Evolutionary conservation across 2,888 invertebrate species (phyloP).

Genomic region (Ichneumoninae sp.): DNA sequence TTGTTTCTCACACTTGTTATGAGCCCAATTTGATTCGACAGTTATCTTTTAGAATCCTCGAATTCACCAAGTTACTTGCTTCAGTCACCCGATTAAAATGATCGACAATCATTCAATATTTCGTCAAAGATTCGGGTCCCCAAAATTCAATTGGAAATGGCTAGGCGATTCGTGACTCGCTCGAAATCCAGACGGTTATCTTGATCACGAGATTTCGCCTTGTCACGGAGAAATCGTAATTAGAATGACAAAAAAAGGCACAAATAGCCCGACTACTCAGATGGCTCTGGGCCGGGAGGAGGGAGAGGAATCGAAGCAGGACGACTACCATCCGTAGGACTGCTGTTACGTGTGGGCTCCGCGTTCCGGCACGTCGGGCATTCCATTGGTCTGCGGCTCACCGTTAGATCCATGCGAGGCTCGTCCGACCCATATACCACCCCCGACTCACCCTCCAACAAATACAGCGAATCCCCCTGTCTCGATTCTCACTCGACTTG

Average conservation of each 20-base stretch:
- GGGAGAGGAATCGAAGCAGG: conserved; percentile 12
- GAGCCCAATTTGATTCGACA: too few relatives aligned
- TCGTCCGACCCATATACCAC: conserved; percentile 64
- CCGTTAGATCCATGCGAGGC: conserved; percentile 47
- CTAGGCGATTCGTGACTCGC: neutral
- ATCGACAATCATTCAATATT: neutral
- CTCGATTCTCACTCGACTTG: conserved; percentile 52
- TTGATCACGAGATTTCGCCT: neutral
- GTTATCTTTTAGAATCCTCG: too few relatives aligned
- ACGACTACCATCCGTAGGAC: conserved; percentile 4
- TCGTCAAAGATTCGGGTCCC: neutral
- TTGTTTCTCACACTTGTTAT: too few relatives aligned
- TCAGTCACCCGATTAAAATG: too few relatives aligned
- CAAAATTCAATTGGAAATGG: neutral
- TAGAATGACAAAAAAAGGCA: neutral
- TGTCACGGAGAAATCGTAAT: neutral
- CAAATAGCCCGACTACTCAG: neutral
- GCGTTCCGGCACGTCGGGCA: conserved; percentile 68
- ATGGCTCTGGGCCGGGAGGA: conserved; percentile 9
- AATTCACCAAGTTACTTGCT: too few relatives aligned
- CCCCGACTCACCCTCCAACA: neutral
- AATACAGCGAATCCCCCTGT: conserved; percentile 20
- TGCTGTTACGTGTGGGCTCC: conserved; percentile 48
- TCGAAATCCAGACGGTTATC: neutral
- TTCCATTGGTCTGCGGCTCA: conserved; percentile 59